phyloP scores from a whole-genome alignment of 2,797 vertebrate species.

The Artibeus lituratus region DNA sequence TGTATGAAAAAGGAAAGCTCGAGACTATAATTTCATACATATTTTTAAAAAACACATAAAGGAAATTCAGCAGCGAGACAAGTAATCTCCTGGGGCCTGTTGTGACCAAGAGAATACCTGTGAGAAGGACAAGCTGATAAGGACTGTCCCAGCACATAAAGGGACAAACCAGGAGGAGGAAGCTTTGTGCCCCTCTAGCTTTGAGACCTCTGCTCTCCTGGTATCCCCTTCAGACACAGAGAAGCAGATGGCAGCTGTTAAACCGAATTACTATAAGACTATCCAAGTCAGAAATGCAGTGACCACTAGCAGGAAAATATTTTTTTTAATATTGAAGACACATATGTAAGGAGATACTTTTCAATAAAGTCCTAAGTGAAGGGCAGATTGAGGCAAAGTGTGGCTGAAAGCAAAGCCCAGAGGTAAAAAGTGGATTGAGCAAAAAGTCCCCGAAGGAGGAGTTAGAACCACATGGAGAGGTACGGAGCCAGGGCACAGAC shows the following conservation, averaged over 20 bases:
- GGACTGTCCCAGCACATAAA: neutral
- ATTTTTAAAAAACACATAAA: slow-evolving; percentile 60
- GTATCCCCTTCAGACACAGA: neutral
- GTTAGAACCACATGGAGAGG: neutral
- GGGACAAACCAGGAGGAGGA: neutral
- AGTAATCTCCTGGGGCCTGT: slow-evolving; percentile 29
- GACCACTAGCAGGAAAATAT: neutral
- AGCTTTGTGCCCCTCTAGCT: neutral
- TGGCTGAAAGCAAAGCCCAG: neutral
- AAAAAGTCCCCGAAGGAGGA: neutral
- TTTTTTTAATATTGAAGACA: slow-evolving; percentile 8
- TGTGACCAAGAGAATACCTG: slow-evolving; percentile 25
- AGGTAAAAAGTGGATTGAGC: neutral
- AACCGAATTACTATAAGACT: neutral
- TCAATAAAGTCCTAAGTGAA: neutral
- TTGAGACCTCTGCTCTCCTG: neutral
- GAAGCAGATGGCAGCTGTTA: neutral
- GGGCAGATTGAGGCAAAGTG: neutral
- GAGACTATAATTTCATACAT: slow-evolving; percentile 66
- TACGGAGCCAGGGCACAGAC: neutral
- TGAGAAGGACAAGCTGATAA: slow-evolving; percentile 32
- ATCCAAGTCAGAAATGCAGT: neutral
- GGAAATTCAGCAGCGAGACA: slow-evolving; percentile 54
- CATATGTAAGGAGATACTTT: neutral
- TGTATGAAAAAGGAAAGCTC: slow-evolving; percentile 73